Percentiles rank a stretch among this genome's conserved stretches.
Evolutionary conservation across 2,797 vertebrate genomes (phyloP).

Genomic region (Channa striata): DNA sequence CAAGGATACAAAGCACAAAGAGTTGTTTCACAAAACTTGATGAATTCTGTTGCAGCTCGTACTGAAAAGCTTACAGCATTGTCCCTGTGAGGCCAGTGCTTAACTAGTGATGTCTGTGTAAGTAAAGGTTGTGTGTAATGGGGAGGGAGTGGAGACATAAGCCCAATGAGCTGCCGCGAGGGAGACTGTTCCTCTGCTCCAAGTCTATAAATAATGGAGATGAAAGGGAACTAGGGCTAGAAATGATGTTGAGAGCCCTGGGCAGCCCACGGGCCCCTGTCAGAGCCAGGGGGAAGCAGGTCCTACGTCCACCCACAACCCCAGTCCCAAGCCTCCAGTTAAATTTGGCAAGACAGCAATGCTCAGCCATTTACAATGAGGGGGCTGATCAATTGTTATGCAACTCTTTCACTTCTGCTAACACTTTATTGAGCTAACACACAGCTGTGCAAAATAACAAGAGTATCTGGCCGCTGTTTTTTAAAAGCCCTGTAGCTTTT

Average conservation of each 20-base stretch:
- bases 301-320: constrained; percentile 63
- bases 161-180: constrained; percentile 67
- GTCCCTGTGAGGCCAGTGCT: constrained; percentile 67
- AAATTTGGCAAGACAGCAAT: constrained; percentile 59
- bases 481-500: constrained; percentile 19
- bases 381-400: constrained; percentile 65
- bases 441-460: constrained; percentile 14
- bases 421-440: constrained; percentile 23
- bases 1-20: constrained; percentile 36
- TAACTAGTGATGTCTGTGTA: constrained; percentile 73
- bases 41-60: constrained; percentile 43
- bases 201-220: constrained; percentile 81
- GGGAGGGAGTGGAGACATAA: constrained; percentile 49
- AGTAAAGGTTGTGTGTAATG: constrained; percentile 68
- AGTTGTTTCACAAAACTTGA: constrained; percentile 41
- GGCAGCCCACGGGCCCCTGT: constrained; percentile 77
- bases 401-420: constrained; percentile 52
- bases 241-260: constrained; percentile 76
- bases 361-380: constrained; percentile 69
- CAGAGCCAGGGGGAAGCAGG: constrained; percentile 67
- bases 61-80: constrained; percentile 55
- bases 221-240: constrained; percentile 67
- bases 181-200: constrained; percentile 65
- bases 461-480: constrained; percentile 4
- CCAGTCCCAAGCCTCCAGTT: constrained; percentile 53